Conservation (phyloP, 2,113 vertebrate genomes). For the Burhinus bistriatus region DNA sequence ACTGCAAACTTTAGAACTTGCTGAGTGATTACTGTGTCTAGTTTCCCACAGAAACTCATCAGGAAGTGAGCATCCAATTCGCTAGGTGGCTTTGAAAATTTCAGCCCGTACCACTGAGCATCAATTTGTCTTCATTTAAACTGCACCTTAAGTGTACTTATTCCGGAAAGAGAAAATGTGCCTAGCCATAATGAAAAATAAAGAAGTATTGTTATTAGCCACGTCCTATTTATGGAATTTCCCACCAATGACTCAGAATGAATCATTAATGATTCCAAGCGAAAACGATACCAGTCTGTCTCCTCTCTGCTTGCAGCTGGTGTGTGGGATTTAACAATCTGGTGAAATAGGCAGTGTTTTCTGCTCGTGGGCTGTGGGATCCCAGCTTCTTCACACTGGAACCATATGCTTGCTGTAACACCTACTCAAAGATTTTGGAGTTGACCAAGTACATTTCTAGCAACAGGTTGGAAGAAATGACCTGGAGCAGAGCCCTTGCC, state of each 20-base stretch:
- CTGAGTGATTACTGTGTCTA: background rate
- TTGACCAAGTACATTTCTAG: background rate
- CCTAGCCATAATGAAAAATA: background rate
- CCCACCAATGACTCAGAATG: slow-evolving; percentile 56
- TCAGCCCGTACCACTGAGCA: background rate
- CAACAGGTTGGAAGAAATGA: background rate
- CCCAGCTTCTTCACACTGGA: background rate
- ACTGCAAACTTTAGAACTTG: background rate
- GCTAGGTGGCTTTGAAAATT: background rate
- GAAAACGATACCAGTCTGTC: slow-evolving; percentile 18
- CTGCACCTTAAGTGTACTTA: background rate
- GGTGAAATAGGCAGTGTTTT: background rate
- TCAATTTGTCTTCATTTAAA: background rate
- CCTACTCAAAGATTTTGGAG: background rate
- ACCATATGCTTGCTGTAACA: slow-evolving; percentile 6
- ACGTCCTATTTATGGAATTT: slow-evolving; percentile 54
- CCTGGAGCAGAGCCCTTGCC: background rate
- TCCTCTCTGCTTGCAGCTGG: slow-evolving; percentile 5
- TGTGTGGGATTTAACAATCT: slow-evolving; percentile 34
- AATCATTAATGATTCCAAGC: slow-evolving; percentile 56
- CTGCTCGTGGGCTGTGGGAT: background rate
- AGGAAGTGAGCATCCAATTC: background rate
- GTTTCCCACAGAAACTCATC: background rate
- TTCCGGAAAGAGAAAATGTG: slow-evolving; percentile 17
- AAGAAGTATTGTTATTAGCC: slow-evolving; percentile 35